Conservation (phyloP, 92 coral and sea anemone genomes). For the Isaurus tuberculatus region DNA sequence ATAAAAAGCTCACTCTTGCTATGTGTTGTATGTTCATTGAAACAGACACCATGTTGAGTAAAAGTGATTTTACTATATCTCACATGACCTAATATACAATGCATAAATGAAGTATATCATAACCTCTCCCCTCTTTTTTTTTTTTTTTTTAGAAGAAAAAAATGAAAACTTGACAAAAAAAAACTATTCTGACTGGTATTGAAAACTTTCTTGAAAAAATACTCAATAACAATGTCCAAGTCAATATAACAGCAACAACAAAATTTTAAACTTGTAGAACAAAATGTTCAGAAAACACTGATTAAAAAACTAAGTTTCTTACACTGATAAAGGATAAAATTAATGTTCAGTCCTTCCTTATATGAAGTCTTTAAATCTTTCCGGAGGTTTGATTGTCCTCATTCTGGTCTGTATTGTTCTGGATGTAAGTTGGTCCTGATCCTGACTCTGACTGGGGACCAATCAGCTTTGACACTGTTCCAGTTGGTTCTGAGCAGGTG, state of each 20-base stretch:
- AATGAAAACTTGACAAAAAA: not conserved
- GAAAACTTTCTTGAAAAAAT: constrained; percentile 1
- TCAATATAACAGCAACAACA: not conserved
- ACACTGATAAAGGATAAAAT: constrained; percentile 16
- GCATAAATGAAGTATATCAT: constrained; percentile 16
- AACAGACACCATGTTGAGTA: constrained; percentile 31
- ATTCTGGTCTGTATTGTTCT: constrained; percentile 16
- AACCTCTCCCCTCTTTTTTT: constrained; percentile 29
- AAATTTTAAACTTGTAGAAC: constrained; percentile 1
- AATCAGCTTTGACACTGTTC: not conserved
- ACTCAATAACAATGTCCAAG: not conserved
- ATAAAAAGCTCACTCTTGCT: too few species aligned
- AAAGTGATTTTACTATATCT: constrained; percentile 18
- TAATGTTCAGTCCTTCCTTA: constrained; percentile 27
- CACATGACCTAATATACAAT: constrained; percentile 20
- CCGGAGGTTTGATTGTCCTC: constrained; percentile 19
- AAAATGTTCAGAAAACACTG: constrained; percentile 6
- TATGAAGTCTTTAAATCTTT: constrained; percentile 44
- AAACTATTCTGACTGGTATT: not conserved
- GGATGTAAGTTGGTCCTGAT: not conserved
- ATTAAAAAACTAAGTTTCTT: constrained; percentile 4
- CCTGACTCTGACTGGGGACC: not conserved
- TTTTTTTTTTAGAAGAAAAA: too few species aligned
- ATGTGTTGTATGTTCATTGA: not conserved
- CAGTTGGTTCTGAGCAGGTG: not conserved